phyloP scores from a whole-genome alignment of 2,113 vertebrate species.

The Clarias magur region DNA sequence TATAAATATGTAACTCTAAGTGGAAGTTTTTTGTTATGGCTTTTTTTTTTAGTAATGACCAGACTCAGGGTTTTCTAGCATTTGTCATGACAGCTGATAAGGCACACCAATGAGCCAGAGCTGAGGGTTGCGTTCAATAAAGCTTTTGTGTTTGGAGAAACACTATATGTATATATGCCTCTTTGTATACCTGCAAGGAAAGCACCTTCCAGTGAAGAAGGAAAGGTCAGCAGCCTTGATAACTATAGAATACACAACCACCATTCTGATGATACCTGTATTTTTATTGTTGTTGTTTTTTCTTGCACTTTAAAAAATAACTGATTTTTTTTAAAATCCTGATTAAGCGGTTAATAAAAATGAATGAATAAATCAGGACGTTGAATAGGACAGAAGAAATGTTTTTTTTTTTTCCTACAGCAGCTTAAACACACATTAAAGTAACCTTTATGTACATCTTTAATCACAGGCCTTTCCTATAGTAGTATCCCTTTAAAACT shows the following conservation, averaged over 20 bases:
- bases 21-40: background rate
- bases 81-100: conserved; percentile 55
- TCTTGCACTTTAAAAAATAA: background rate
- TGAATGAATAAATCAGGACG: background rate
- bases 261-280: background rate
- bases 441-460: background rate
- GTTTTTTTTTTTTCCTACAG: background rate
- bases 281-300: background rate
- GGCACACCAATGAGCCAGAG: conserved; percentile 37
- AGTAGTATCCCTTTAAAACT: background rate
- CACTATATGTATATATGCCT: conserved; percentile 16
- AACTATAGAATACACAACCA: conserved; percentile 36
- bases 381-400: background rate
- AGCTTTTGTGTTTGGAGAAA: conserved; percentile 49
- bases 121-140: conserved; percentile 44
- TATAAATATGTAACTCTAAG: background rate
- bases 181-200: conserved; percentile 50
- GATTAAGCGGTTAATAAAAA: background rate
- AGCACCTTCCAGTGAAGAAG: conserved; percentile 38
- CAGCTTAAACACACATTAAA: background rate
- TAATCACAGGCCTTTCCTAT: background rate
- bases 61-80: conserved; percentile 35
- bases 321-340: background rate
- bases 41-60: background rate
- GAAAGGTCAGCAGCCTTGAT: conserved; percentile 43